phyloP scores from a whole-genome alignment of 2,888 invertebrate genomes.

The Plusia festucae region DNA sequence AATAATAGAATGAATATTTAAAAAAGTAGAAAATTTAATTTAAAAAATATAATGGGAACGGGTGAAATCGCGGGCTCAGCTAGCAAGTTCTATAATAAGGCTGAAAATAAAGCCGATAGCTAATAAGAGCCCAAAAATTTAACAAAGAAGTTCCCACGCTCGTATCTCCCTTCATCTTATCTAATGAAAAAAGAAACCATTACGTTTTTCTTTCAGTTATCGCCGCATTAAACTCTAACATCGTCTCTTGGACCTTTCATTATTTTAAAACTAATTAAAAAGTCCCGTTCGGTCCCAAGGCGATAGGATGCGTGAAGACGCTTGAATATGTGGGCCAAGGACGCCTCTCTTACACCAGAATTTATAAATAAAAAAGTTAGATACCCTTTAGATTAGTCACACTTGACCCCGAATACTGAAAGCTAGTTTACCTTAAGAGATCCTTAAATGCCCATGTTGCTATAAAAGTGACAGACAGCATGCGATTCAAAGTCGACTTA shows the following conservation, averaged over 20 bases:
- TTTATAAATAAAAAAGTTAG: slow-evolving; percentile 48
- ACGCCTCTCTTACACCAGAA: slow-evolving; percentile 23
- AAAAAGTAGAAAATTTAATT: too few relatives aligned
- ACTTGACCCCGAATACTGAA: too few relatives aligned
- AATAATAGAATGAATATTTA: too few relatives aligned
- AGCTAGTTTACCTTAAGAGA: too few relatives aligned
- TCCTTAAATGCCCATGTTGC: too few relatives aligned
- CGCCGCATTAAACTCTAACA: slow-evolving; percentile 61
- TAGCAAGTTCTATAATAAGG: too few relatives aligned
- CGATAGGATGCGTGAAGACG: slow-evolving; percentile 50
- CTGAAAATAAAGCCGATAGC: slow-evolving; percentile 14
- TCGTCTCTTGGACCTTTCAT: slow-evolving; percentile 62
- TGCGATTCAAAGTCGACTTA: too few relatives aligned
- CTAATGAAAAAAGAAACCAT: slow-evolving; percentile 60
- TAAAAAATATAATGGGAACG: too few relatives aligned
- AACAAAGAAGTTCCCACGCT: slow-evolving; percentile 44
- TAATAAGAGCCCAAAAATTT: slow-evolving; percentile 49
- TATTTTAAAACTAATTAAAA: slow-evolving; percentile 66
- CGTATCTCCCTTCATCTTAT: slow-evolving; percentile 53
- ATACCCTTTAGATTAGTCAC: slow-evolving; percentile 22
- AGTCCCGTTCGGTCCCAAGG: slow-evolving; percentile 51
- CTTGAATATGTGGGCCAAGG: slow-evolving; percentile 54
- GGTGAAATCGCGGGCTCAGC: too few relatives aligned
- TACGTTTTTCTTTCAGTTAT: slow-evolving; percentile 61
- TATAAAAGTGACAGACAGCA: too few relatives aligned